Evolutionary conservation across 1,140 invertebrate genomes (phyloP), one percentile per base, ranked within the genome.

Genomic region (Phenacoccus solenopsis): DNA sequence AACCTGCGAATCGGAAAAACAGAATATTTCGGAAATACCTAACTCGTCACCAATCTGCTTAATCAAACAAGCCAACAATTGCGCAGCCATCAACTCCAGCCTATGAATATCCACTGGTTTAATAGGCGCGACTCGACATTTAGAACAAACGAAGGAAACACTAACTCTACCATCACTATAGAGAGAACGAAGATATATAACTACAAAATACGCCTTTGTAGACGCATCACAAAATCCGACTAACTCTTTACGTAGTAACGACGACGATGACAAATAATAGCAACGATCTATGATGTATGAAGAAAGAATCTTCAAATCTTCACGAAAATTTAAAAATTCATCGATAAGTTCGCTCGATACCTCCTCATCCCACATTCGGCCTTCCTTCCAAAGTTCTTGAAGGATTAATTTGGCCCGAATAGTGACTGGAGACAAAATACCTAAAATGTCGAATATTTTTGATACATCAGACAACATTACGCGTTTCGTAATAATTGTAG

Each of bases 1-100:
- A 0, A 76, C 68, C 27, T 68, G 72, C 0, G 72, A 74, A 69
- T 76, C 74, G 5, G 73, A 70, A 72, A 74, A 76, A 30, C 67
- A 73, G 7, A 64, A 70, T 1, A 68, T 10, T 24, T 71, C 57
- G 12, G 56, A 9, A 0, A 73, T 16, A 9, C 28, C 25, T 10
- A 73, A 64, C 0, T 70, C 56, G 4, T 27, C 24, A 59, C 67
- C 57, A 0, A 73, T 67, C 1, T 32, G 16, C 0, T 28, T 1
- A 9, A 71, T 30, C 30, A 76, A 67, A 61, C 72, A 25, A 10
- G 73, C 73, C 1, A 76, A 72, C 13, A 80, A 25, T 13, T 76
- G 22, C 1, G 79, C 79, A n/a, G 74, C 79, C 22, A 71, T 75
- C 5, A 80, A 72, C 73, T 81, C 79, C 59, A 80, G 69, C 49